phyloP scores from a whole-genome alignment of 2,888 invertebrate genomes.

The Mythimna ferrago region DNA sequence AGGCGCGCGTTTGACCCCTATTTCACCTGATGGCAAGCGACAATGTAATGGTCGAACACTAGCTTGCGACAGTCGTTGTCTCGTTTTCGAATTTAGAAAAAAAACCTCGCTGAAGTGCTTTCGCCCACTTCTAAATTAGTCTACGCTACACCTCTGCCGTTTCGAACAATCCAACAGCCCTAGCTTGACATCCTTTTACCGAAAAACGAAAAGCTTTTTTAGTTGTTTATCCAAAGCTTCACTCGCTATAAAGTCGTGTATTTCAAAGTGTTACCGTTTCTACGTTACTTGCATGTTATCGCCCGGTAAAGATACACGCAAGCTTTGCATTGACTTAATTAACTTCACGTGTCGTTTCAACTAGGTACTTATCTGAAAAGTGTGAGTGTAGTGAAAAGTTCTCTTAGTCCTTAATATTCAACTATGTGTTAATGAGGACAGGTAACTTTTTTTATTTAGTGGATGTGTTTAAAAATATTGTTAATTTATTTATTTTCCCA shows the following conservation, averaged over 20 bases:
- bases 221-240: slow-evolving; percentile 20
- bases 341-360: neutral
- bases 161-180: too few species aligned
- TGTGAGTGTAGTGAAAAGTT: slow-evolving; percentile 9
- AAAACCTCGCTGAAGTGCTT: too few species aligned
- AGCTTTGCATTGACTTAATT: slow-evolving; percentile 12
- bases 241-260: slow-evolving; percentile 23
- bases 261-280: slow-evolving; percentile 39
- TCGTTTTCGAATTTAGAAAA: too few species aligned
- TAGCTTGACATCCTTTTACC: neutral
- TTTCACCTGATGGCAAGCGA: too few species aligned
- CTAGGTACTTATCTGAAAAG: slow-evolving; percentile 20
- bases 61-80: too few species aligned
- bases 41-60: too few species aligned
- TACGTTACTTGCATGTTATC: slow-evolving; percentile 56
- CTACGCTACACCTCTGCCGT: too few species aligned
- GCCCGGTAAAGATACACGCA: slow-evolving; percentile 57
- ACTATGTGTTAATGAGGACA: neutral
- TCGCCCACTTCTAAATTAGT: too few species aligned
- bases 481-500: too few species aligned
- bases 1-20: too few species aligned
- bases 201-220: slow-evolving; percentile 12
- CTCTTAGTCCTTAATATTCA: neutral
- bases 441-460: neutral
- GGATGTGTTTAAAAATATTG: too few species aligned